Base-by-base conservation (phyloP, 2,113 vertebrate species). In the Helogale parvula region DNA sequence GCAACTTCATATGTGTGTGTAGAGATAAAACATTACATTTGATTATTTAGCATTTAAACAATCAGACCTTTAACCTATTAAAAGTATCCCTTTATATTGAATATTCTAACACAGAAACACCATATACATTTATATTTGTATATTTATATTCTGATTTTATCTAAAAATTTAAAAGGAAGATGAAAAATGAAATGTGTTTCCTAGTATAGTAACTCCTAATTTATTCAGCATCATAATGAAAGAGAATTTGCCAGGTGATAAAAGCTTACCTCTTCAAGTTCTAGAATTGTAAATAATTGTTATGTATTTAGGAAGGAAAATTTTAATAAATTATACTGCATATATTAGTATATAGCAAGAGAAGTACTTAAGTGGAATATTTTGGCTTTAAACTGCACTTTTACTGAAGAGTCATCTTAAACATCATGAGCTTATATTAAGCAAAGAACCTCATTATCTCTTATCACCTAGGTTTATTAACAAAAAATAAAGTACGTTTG, bases 251-350 rank as follows among this genome's bases (percentile, higher is more conserved):
- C 41, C 57, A 95, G 31, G 6, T 71, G 50, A 90, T 52, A 66
- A 90, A 93, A 57, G 11, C 54, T 95, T 91, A 47, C 41, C 31
- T 76, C 35, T 71, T 94, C 9, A 52, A 60, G 41, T 90, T 83
- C 50, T 13, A 93, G 33, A 94, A 91, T 25, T 93, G 54, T 41
- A 63, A 95, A 84, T 80, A 71, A 79, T 23, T 97, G 93, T 72
- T 68, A 77, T 68, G 38, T 94, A 93, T 33, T 88, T 77, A 89
- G 31, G 14, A 96, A 89, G 82, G 35, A 72, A 76, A 50, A 63
- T 54, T 71, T 85, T 77, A 82, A 15, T 47, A 33, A 96, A 50
- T 90, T 60, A 13, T 31, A 72, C 41, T 60, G 16, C 3, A 19
- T 74, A 38, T 94, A 33, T 89, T 91, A 76, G 33, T 63, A 52